Percentiles rank a stretch among this genome's conserved stretches.
Conservation (phyloP, 2,113 vertebrate genomes). For the Coturnix japonica region DNA sequence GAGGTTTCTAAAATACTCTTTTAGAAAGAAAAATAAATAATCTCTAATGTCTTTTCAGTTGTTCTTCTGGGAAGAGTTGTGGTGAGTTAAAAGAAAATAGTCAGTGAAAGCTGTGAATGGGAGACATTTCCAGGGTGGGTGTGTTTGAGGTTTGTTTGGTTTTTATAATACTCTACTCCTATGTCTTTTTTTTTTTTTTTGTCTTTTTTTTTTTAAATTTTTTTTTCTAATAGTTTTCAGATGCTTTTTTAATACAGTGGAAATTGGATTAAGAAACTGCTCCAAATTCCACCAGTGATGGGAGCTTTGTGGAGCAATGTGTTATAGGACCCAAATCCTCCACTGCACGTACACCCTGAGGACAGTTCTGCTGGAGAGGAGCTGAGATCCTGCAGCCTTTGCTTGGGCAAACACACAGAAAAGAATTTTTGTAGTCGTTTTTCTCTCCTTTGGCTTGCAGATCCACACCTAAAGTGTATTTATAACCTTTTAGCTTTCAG, state of each 20-base stretch:
- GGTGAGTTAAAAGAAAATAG: slow-evolving; percentile 52
- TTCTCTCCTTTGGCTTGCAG: neutral
- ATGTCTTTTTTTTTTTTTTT: neutral
- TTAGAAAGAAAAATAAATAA: slow-evolving; percentile 56
- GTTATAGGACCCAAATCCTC: neutral
- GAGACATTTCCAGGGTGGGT: slow-evolving; percentile 21
- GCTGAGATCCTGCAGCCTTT: neutral
- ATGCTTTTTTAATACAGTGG: slow-evolving; percentile 11
- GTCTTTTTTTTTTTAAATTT: too few species aligned
- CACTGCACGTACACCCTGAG: neutral
- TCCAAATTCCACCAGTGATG: neutral
- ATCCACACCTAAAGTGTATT: neutral
- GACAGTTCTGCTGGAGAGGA: neutral
- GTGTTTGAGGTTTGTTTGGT: slow-evolving; percentile 52
- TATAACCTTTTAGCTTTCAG: neutral
- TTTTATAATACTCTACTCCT: neutral
- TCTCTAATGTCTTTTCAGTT: slow-evolving; percentile 14
- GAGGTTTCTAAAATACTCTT: slow-evolving; percentile 41
- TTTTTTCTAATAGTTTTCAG: neutral
- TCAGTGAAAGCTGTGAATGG: slow-evolving; percentile 50
- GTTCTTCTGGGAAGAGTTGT: slow-evolving; percentile 51
- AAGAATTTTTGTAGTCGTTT: neutral
- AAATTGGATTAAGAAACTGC: neutral
- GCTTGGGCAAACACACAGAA: neutral
- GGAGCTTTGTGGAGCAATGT: neutral